Base-by-base conservation (phyloP, 2,888 invertebrate genomes). In the Punctoribates punctum region DNA sequence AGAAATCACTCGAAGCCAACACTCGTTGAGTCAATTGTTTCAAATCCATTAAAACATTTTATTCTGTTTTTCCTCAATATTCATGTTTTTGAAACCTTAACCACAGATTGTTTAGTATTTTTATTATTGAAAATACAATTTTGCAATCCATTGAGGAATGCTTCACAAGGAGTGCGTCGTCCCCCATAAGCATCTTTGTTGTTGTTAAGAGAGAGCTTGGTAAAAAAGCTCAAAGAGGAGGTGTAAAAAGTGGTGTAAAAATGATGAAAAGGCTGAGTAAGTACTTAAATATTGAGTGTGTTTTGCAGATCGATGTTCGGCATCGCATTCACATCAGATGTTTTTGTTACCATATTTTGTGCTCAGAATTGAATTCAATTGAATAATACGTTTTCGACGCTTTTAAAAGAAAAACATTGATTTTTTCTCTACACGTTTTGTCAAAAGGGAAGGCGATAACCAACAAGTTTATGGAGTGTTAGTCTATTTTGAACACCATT, bases 351-450 rank as follows among this genome's bases (percentile, higher is more conserved):
- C 62, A 62, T 62, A 62, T 62, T 25, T 62, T 62, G 62, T 27
- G 62, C 25, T 4, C 23, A 27, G 62, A 62, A 54, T 54, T 54
- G 62, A 62, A 62, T 62, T 62, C 62, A 62, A 62, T 62, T 27
- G 29, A 25, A 62, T 62, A 62, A 62, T 27, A 62, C 62, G 23
- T 20, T 23, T 62, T 62, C 27, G 62, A 13, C n/a, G 62, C 62
- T 54, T 62, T 62, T 62, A 62, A 62, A 62, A 62, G 62, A 42
- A 62, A 62, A 62, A 62, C 62, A 62, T 62, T 62, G 62, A 62
- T 62, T 62, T 62, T 62, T 27, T 62, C 62, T 62, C 17, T 62
- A 54, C 23, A 54, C 23, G n/a, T 54, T 6, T n/a, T 54, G 54
- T n/a, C 23, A 54, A 20, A 20, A 23, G 62, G 15, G 29, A 27